Conservation (phyloP, 2,797 vertebrate species). For the Clarias laeviceps region DNA sequence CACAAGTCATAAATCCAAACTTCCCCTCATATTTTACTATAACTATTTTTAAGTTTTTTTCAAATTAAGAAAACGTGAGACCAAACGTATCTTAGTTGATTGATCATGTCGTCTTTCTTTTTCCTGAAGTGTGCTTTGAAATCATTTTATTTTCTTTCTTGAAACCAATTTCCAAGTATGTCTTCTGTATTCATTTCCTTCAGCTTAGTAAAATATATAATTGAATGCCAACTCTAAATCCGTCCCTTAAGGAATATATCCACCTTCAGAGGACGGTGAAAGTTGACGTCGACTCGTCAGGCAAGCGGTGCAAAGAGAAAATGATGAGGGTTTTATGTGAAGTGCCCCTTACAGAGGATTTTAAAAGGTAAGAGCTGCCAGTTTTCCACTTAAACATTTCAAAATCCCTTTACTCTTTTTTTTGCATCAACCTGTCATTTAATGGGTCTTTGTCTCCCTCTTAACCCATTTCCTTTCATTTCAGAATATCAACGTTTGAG, state of each 20-base stretch:
- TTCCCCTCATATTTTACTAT: too few relatives aligned
- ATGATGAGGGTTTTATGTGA: conserved; percentile 84
- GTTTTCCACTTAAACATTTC: background rate
- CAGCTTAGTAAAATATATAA: background rate
- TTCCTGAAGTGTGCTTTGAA: background rate
- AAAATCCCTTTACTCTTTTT: conserved; percentile 5
- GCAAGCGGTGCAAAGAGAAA: conserved; percentile 86
- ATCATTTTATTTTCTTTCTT: background rate
- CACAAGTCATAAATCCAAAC: too few relatives aligned
- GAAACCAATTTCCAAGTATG: background rate
- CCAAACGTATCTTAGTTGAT: background rate
- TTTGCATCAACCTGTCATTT: background rate
- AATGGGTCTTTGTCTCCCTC: background rate
- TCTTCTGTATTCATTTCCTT: background rate
- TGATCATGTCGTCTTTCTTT: background rate
- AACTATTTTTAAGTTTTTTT: too few relatives aligned
- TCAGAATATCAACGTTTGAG: conserved; percentile 81
- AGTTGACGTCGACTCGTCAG: conserved; percentile 83
- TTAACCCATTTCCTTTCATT: conserved; percentile 47
- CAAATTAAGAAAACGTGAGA: background rate
- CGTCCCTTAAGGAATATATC: conserved; percentile 77
- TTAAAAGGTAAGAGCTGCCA: conserved; percentile 45
- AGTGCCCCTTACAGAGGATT: conserved; percentile 54
- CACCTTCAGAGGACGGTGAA: conserved; percentile 82
- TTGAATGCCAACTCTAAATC: background rate